A percentile compares a stretch with the other conserved stretches of the same genome.
phyloP scores from a whole-genome alignment of 2,797 vertebrate species.

The Brachyalestes nurse region DNA sequence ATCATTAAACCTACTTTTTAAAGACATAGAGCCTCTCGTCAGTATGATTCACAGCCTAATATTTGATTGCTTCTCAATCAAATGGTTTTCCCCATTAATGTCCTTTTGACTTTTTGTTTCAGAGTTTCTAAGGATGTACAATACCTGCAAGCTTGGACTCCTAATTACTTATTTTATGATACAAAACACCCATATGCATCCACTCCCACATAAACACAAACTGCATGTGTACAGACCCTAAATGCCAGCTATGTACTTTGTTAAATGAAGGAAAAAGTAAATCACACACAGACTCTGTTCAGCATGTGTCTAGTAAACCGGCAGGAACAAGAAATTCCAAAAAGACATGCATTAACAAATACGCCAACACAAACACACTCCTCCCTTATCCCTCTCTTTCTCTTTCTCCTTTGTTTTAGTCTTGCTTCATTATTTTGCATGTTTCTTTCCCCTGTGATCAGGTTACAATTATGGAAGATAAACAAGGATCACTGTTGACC shows the following conservation, averaged over 20 bases:
- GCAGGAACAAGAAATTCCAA: constrained; percentile 1
- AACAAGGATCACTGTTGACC: not conserved
- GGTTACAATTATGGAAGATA: not conserved
- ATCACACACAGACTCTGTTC: not conserved
- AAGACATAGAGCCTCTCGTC: too few species aligned
- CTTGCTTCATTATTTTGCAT: not conserved
- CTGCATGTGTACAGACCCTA: not conserved
- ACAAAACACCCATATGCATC: not conserved
- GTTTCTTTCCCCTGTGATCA: not conserved
- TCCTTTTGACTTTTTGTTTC: not conserved
- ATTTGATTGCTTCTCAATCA: not conserved
- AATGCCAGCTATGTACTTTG: not conserved
- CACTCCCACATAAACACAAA: not conserved
- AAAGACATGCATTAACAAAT: not conserved
- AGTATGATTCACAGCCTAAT: too few species aligned
- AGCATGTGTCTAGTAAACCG: not conserved
- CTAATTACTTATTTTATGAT: not conserved
- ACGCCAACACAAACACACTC: not conserved
- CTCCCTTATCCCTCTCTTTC: not conserved
- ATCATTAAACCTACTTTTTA: not conserved
- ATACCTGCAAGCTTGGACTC: not conserved
- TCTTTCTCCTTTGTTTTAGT: not conserved
- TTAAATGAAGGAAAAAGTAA: not conserved
- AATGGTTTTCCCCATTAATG: not conserved
- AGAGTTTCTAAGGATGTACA: not conserved